phyloP scores from a whole-genome alignment of 2,113 vertebrate genomes.

The Alces alces region DNA sequence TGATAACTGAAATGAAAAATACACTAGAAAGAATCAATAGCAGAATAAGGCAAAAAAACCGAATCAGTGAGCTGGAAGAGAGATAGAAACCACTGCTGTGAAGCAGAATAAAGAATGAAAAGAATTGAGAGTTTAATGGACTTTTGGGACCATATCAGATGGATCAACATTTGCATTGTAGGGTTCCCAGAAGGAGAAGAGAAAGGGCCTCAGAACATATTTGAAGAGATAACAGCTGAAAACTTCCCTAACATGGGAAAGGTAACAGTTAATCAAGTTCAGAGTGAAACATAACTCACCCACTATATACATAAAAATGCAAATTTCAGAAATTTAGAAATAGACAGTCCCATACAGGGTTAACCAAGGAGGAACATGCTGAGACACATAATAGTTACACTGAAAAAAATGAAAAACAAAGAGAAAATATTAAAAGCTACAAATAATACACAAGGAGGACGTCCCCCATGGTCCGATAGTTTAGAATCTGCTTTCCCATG shows the following conservation, averaged over 20 bases:
- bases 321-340: not conserved
- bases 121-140: not conserved
- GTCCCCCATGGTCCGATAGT: fast-evolving
- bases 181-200: not conserved
- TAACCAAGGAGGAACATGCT: not conserved
- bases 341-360: not conserved
- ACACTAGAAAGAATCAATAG: not conserved
- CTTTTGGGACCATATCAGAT: not conserved
- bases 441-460: not conserved
- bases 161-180: not conserved
- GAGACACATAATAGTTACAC: not conserved
- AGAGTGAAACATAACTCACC: not conserved
- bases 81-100: not conserved
- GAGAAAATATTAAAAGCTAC: not conserved
- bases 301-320: not conserved
- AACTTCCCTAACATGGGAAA: not conserved
- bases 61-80: not conserved
- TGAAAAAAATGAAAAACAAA: not conserved
- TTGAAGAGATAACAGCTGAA: not conserved
- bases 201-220: not conserved
- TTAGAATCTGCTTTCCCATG: not conserved
- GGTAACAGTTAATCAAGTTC: not conserved
- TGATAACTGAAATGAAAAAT: not conserved
- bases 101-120: not conserved
- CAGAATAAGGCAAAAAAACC: not conserved